These are phyloP conservation scores for Trilocha varians DNA, from an alignment of 2,888 invertebrate species.

Conservation along the genomic window DNA sequence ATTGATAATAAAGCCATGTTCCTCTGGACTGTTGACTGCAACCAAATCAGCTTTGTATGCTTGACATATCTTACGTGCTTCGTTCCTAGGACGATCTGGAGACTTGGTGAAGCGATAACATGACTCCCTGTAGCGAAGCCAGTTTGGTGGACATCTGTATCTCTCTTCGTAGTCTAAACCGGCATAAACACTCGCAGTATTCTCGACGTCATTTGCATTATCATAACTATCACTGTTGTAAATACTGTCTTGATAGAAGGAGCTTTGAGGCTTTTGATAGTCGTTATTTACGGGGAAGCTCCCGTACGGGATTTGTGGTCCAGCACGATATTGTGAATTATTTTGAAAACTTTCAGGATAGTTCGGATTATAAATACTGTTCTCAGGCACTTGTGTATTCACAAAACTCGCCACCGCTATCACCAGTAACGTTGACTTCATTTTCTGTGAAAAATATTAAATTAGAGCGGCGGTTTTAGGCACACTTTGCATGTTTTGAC, in stretches of 20 bases:
- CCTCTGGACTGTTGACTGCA: conserved; percentile 85
- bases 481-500: no score
- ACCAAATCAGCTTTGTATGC: conserved; percentile 87
- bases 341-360: conserved; percentile 42
- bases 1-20: conserved; percentile 89
- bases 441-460: conserved; percentile 30
- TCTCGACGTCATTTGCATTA: conserved; percentile 52
- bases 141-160: conserved; percentile 85
- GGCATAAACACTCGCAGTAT: conserved; percentile 52
- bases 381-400: conserved; percentile 44
- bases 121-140: conserved; percentile 85
- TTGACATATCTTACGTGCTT: conserved; percentile 88
- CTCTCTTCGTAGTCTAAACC: conserved; percentile 59
- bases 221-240: conserved; percentile 47
- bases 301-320: conserved; percentile 53
- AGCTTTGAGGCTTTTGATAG: conserved; percentile 47
- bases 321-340: conserved; percentile 40
- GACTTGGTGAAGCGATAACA: conserved; percentile 94
- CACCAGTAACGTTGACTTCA: conserved; percentile 43
- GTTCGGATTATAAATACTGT: conserved; percentile 42
- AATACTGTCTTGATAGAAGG: conserved; percentile 49
- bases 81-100: conserved; percentile 83
- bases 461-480: no score
- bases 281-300: conserved; percentile 58
- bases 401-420: conserved; percentile 39